Conservation (phyloP, 2,797 vertebrate genomes). For the Pelodytes ibericus region DNA sequence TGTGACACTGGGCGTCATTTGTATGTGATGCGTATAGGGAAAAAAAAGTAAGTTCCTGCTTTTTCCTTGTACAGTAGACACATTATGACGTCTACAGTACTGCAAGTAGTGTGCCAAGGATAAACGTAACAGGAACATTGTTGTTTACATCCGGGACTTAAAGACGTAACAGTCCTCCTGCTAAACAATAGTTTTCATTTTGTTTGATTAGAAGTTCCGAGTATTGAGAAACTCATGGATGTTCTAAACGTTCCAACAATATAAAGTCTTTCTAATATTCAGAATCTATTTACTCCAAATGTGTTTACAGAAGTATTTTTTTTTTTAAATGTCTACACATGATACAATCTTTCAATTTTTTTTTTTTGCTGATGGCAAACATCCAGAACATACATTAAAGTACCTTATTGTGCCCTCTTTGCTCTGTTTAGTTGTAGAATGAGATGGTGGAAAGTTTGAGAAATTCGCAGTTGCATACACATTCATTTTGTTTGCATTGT, state of each 20-base stretch:
- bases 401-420: no score
- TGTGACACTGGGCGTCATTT: slow-evolving; percentile 59
- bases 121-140: slow-evolving; percentile 32
- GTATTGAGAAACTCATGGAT: slow-evolving; percentile 14
- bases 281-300: no score
- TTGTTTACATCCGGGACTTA: slow-evolving; percentile 46
- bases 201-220: slow-evolving; percentile 9
- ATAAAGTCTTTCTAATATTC: no score
- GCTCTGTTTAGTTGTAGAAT: no score
- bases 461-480: no score
- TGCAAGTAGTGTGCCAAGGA: slow-evolving; percentile 5
- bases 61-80: slow-evolving; percentile 47
- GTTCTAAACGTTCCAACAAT: background rate
- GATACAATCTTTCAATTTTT: no score
- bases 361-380: no score
- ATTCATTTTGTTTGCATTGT: no score
- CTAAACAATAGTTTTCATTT: slow-evolving; percentile 35
- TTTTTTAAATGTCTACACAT: no score
- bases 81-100: slow-evolving; percentile 5
- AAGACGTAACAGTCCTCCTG: slow-evolving; percentile 4
- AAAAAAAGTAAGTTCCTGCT: slow-evolving; percentile 57
- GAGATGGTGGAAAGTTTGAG: no score
- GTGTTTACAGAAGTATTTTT: no score
- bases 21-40: slow-evolving; percentile 30
- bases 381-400: no score